A percentile compares a stretch with the other conserved stretches of the same genome.
phyloP scores from a whole-genome alignment of 1,140 invertebrate genomes.

The Schlechtendalia chinensis region DNA sequence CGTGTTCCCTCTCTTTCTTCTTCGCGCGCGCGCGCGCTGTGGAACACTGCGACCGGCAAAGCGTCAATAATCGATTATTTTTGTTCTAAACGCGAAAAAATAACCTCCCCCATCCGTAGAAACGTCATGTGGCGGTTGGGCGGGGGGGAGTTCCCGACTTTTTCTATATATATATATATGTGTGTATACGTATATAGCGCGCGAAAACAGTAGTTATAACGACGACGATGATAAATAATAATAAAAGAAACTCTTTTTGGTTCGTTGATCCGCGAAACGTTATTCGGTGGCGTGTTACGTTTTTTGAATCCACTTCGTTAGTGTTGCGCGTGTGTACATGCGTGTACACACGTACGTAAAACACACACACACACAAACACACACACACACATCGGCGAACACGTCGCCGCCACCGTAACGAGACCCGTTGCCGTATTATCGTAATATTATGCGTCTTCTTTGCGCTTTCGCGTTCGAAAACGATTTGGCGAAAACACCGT shows the following conservation, averaged over 20 bases:
- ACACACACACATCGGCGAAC: slow-evolving; percentile 18
- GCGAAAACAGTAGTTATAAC: background rate
- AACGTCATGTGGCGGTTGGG: too few relatives aligned
- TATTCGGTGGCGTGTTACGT: slow-evolving; percentile 18
- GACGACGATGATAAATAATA: background rate
- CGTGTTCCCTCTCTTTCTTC: background rate
- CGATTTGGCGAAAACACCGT: too few relatives aligned
- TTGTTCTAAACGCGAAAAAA: slow-evolving; percentile 45
- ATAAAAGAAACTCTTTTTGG: slow-evolving; percentile 35
- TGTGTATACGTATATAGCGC: too few relatives aligned
- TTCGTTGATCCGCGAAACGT: slow-evolving; percentile 46
- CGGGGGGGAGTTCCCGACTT: too few relatives aligned
- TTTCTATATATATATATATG: too few relatives aligned
- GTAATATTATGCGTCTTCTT: background rate
- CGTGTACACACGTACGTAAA: background rate
- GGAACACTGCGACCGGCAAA: slow-evolving; percentile 27
- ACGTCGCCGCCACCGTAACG: background rate
- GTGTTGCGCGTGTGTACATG: slow-evolving; percentile 4
- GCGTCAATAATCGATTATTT: slow-evolving; percentile 48
- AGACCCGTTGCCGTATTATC: background rate
- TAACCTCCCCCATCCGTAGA: too few relatives aligned
- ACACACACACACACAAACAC: slow-evolving; percentile 30
- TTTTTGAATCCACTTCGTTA: slow-evolving; percentile 49
- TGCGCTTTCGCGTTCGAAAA: slow-evolving; percentile 5
- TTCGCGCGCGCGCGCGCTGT: too few relatives aligned